A percentile compares a stretch with the other conserved stretches of the same genome.
phyloP scores from a whole-genome alignment of 2,888 invertebrate species.

The Hanleya hanleyi region DNA sequence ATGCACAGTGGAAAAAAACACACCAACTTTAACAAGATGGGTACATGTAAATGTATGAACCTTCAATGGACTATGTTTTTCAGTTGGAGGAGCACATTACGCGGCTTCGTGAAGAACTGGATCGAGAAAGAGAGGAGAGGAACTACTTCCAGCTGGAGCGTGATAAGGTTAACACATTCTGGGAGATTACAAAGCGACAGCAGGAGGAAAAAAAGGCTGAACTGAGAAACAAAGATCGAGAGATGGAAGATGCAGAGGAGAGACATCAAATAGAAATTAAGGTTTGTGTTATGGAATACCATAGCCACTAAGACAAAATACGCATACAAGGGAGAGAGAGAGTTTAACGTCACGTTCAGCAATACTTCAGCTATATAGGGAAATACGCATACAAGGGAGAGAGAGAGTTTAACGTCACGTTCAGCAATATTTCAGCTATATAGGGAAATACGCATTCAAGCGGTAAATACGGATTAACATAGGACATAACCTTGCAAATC shows the following conservation, averaged over 20 bases:
- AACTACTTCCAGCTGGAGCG: slow-evolving; percentile 96
- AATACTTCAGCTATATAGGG: too few species aligned
- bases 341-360: too few species aligned
- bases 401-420: too few species aligned
- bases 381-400: too few species aligned
- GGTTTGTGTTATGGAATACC: slow-evolving; percentile 53
- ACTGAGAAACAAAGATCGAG: slow-evolving; percentile 84
- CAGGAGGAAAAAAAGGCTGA: slow-evolving; percentile 86
- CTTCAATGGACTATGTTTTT: too few species aligned
- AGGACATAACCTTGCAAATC: too few species aligned
- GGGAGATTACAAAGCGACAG: slow-evolving; percentile 95
- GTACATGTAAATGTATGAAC: too few species aligned
- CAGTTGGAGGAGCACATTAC: slow-evolving; percentile 92
- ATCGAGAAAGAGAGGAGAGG: slow-evolving; percentile 94
- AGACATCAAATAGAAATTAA: slow-evolving; percentile 90
- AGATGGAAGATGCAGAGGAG: slow-evolving; percentile 90
- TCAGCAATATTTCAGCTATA: too few species aligned
- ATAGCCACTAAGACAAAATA: not conserved
- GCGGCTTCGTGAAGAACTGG: slow-evolving; percentile 90
- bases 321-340: not conserved
- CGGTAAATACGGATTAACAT: too few species aligned
- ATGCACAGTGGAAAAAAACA: too few species aligned
- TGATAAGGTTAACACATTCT: slow-evolving; percentile 93
- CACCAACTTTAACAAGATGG: too few species aligned
- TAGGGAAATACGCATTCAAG: too few species aligned